Base-by-base conservation (phyloP, 2,113 vertebrate species). In the Melanotaenia duboulayi region DNA sequence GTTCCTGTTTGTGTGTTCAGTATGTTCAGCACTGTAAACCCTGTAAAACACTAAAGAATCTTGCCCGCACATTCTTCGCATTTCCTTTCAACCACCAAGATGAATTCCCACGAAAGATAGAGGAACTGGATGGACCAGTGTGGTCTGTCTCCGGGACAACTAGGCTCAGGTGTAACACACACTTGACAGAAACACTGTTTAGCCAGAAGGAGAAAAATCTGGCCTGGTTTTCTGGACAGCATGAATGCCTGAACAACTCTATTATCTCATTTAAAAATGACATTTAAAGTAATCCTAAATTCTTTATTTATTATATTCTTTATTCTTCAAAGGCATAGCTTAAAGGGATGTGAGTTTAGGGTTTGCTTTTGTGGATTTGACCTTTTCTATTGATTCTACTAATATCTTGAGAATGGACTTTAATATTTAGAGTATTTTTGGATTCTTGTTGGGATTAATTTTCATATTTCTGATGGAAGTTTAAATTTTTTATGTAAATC, bases 121-220 rank as follows among this genome's bases (percentile, higher is more conserved):
- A 60, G 62, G 46, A 92, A 92, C 92, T 57, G 85, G 92, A 87
- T 19, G 19, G 71, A 89, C 92, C 60, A 61, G 91, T 91, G 72
- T 24, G 23, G 17, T 80, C 50, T 71, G 72, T 90, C 59, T 81
- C 65, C 62, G 40, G 1, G 77, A 49, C 69, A 11, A 65, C 69
- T 17, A 55, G 37, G 62, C 61, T 56, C 50, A 80, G 72, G 76
- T 64, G 74, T 16, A 55, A 79, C 68, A 66, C 66, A 78, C 62
- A 73, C 22, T 16, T 58, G 13, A 76, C n/a, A 69, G 37, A 60
- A 46, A 60, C 32, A 57, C 2, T 35, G 16, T 58, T 55, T 19
- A 17, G 35, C 44, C 16, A 51, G 24, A 39, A 2, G 13, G n/a
- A 4, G 35, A 24, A 44, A 52, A 24, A 14, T 17, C 64, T 0